Base-by-base conservation (phyloP, 35 echinoderm and acorn worm genomes). In the Hemicentrotus pulcherrimus region DNA sequence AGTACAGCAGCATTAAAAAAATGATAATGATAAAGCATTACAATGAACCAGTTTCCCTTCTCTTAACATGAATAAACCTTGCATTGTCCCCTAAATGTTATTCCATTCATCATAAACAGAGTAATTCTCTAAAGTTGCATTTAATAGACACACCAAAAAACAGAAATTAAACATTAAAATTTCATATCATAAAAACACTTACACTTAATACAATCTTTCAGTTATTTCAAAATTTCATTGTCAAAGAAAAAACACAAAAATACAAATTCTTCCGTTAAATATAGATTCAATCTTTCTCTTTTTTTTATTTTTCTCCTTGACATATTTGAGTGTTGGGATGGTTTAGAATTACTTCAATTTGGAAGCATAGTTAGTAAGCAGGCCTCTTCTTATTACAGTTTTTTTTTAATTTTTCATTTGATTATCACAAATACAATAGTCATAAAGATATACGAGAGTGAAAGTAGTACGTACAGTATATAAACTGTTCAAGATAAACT, bases 221-320 rank as follows among this genome's bases (percentile, higher is more conserved):
- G 88, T 90, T 93, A 93, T 93, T 93, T 93, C 91, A 93, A 93
- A 70, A 93, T 93, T 93, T 93, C 91, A 93, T 58, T 93, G 91
- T 93, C 91, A 93, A 93, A 93, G 91, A 93, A 47, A 90, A 90
- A 33, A 93, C 91, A 93, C 91, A 93, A 93, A 93, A 93, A 93
- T 48, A 93, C 91, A 93, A 93, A 90, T 90, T 90, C 46, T 90
- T 90, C 88, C 32, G 32, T 41, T 90, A 90, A 90, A 90, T 90
- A 41, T 90, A 78, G 65, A 78, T 90, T 90, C 88, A 90, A 90
- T 41, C 46, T 41, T 90, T 90, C n/a, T 90, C 18, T 90, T 90
- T 59, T 59, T 59, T 93, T 47, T 48, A 47, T 93, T 47, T 93
- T 90, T 90, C 15, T 90, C 12, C 46, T 90, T 90, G 88, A 90